Conservation (phyloP, 2,888 invertebrate genomes). For the Lasioglossum marginatum region DNA sequence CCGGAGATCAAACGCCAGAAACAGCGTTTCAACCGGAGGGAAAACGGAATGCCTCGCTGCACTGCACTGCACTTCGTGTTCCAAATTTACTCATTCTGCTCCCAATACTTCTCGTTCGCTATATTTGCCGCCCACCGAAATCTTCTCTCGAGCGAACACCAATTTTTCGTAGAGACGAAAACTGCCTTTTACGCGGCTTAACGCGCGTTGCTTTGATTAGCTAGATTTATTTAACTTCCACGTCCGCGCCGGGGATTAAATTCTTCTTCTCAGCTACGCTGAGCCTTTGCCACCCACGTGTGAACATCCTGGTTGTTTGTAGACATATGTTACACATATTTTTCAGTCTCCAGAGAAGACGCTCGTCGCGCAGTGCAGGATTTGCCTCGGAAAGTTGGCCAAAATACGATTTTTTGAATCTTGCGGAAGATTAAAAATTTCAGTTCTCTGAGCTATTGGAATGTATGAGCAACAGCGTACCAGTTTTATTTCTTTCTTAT, state of each 20-base stretch:
- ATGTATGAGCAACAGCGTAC: too few relatives aligned
- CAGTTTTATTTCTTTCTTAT: too few relatives aligned
- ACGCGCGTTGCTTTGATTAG: neutral
- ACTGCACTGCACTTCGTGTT: slow-evolving; percentile 13
- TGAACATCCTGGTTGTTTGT: neutral
- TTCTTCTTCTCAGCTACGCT: neutral
- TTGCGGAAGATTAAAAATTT: too few relatives aligned
- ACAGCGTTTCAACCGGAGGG: neutral
- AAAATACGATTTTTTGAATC: too few relatives aligned
- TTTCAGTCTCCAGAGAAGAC: neutral
- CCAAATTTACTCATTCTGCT: neutral
- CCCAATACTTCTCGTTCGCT: neutral
- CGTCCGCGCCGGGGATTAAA: neutral
- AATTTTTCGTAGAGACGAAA: neutral
- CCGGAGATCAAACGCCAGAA: slow-evolving; percentile 22
- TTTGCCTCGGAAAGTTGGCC: too few relatives aligned
- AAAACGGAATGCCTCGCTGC: neutral
- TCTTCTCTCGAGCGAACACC: neutral
- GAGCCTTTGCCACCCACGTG: neutral
- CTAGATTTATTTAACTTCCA: neutral
- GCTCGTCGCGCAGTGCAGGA: neutral
- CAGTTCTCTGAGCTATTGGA: too few relatives aligned
- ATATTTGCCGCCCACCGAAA: neutral
- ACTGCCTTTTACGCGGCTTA: neutral
- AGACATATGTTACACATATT: neutral